Evolutionary conservation across 2,797 vertebrate genomes (phyloP).

Genomic region (Sebastes kiyomatsui): DNA sequence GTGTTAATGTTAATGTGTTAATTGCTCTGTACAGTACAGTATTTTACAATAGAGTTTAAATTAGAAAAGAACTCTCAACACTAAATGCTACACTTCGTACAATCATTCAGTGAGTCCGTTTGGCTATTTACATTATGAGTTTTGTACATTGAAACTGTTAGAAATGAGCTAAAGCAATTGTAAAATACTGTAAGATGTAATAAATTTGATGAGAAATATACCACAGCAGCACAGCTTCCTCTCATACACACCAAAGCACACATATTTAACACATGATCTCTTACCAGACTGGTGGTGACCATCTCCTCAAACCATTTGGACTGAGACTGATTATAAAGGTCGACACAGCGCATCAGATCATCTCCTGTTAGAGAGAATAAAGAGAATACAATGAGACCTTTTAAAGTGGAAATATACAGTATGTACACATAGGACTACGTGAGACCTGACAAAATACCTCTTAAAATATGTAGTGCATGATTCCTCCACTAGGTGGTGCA

Average conservation of each 20-base stretch:
- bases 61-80: neutral
- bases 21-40: neutral
- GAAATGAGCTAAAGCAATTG: neutral
- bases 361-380: slow-evolving; percentile 84
- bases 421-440: neutral
- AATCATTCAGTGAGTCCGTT: neutral
- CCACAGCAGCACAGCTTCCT: neutral
- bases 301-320: slow-evolving; percentile 99
- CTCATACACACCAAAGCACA: neutral
- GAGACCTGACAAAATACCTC: neutral
- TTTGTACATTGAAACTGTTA: neutral
- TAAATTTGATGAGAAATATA: neutral
- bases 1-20: too few relatives aligned
- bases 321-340: slow-evolving; percentile 97
- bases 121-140: neutral
- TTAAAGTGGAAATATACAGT: too few relatives aligned
- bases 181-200: neutral
- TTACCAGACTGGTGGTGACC: slow-evolving; percentile 96
- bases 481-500: slow-evolving; percentile 40
- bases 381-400: neutral
- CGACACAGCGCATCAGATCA: slow-evolving; percentile 96
- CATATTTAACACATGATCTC: slow-evolving; percentile 12
- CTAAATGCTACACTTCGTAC: too few relatives aligned
- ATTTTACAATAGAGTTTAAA: neutral
- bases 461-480: neutral